Percentiles rank a stretch among this genome's conserved stretches.
Evolutionary conservation across 1,140 invertebrate genomes (phyloP).

Genomic region (Pomacea maculata): DNA sequence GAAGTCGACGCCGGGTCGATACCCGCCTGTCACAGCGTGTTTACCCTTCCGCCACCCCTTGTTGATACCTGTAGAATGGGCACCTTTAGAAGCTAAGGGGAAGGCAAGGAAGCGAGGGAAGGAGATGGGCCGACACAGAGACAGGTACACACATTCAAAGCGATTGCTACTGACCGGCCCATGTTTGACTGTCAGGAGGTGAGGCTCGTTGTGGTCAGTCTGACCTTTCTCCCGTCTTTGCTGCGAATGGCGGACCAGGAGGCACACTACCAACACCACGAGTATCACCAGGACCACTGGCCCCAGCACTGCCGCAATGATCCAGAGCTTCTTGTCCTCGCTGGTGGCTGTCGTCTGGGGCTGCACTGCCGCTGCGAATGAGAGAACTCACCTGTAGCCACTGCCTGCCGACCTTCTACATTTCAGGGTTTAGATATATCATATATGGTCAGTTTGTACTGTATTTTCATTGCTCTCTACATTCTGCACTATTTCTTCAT

Average conservation of each 20-base stretch:
- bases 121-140: not conserved
- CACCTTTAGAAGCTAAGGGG: not conserved
- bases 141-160: not conserved
- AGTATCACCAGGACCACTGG: slow-evolving; percentile 5
- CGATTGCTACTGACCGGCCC: not conserved
- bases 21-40: too few relatives aligned
- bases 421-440: too few relatives aligned
- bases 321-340: slow-evolving; percentile 21
- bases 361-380: too few relatives aligned
- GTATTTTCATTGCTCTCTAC: too few relatives aligned
- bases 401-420: too few relatives aligned
- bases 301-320: slow-evolving; percentile 27
- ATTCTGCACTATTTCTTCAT: too few relatives aligned
- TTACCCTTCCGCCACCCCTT: too few relatives aligned
- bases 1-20: too few relatives aligned
- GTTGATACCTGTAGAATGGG: too few relatives aligned
- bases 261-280: slow-evolving; percentile 15
- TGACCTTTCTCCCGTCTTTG: slow-evolving; percentile 6
- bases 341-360: not conserved
- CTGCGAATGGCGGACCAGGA: slow-evolving; percentile 2
- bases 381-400: too few relatives aligned
- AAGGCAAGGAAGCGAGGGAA: too few relatives aligned
- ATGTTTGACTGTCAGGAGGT: slow-evolving; percentile 18
- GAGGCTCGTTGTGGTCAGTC: not conserved
- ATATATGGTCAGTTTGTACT: too few relatives aligned